Percentiles rank a stretch among this genome's conserved stretches.
These are phyloP conservation scores for Ctena decussata DNA, from an alignment of 2,888 invertebrate species.

Conservation along the genomic window DNA sequence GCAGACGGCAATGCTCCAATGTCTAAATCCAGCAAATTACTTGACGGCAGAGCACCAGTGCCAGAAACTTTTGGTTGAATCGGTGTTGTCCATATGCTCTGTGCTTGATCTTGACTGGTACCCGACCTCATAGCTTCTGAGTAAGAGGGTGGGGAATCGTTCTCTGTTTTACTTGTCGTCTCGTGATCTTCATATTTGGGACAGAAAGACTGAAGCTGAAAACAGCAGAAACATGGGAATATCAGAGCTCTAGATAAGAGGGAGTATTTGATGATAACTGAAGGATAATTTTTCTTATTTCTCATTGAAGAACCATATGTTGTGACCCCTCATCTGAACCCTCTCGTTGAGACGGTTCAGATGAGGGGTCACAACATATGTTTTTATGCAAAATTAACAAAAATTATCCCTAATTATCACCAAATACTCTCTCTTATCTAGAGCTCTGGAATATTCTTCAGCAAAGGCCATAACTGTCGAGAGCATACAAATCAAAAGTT, in stretches of 20 bases:
- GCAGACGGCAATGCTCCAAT: conserved; percentile 45
- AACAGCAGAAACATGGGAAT: background rate
- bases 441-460: too few relatives aligned
- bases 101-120: conserved; percentile 33
- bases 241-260: background rate
- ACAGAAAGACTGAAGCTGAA: conserved; percentile 32
- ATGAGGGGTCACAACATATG: too few relatives aligned
- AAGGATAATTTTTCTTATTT: too few relatives aligned
- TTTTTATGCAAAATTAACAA: too few relatives aligned
- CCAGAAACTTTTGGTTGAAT: conserved; percentile 42
- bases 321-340: too few relatives aligned
- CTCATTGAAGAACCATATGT: too few relatives aligned
- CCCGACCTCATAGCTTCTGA: conserved; percentile 80
- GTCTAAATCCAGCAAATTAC: conserved; percentile 44
- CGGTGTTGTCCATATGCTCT: conserved; percentile 74
- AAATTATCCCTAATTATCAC: too few relatives aligned
- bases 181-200: conserved; percentile 40
- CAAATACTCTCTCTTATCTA: too few relatives aligned
- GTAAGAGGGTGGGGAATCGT: conserved; percentile 83
- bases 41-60: background rate
- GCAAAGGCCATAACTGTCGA: too few relatives aligned
- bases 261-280: too few relatives aligned
- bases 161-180: conserved; percentile 31
- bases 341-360: too few relatives aligned
- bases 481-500: too few relatives aligned